Percentiles rank a stretch among this genome's conserved stretches.
Conservation (phyloP, 2,888 invertebrate genomes). For the Scrobipalpa costella region DNA sequence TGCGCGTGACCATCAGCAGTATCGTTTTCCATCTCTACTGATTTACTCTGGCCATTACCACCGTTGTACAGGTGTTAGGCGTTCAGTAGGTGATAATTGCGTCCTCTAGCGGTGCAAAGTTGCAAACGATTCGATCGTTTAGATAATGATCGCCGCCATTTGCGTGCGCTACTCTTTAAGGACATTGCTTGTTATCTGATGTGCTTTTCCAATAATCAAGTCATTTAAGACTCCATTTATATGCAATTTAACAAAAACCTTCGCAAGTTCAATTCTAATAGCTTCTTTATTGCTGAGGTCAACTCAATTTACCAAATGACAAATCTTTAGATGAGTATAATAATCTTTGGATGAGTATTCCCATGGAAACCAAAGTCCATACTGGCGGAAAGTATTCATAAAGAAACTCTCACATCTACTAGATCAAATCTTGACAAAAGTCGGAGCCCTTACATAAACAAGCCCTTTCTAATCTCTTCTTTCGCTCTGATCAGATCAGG, state of each 20-base stretch:
- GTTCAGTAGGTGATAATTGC: conserved; percentile 55
- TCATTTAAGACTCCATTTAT: conserved; percentile 6
- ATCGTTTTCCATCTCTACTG: conserved; percentile 39
- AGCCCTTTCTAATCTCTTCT: conserved; percentile 34
- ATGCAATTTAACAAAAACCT: conserved; percentile 4
- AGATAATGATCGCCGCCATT: conserved; percentile 62
- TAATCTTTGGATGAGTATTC: not conserved
- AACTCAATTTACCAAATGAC: not conserved
- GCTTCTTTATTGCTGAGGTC: not conserved
- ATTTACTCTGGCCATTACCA: conserved; percentile 50
- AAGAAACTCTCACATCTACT: conserved; percentile 1
- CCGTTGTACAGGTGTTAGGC: conserved; percentile 56
- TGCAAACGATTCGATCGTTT: conserved; percentile 57
- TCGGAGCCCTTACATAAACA: conserved; percentile 9
- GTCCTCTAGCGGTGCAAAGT: conserved; percentile 52
- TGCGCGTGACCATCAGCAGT: conserved; percentile 41
- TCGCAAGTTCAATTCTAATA: not conserved
- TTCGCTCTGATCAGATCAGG: conserved; percentile 33
- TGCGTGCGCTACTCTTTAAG: conserved; percentile 43
- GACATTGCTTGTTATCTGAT: conserved; percentile 18
- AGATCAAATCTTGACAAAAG: conserved; percentile 27
- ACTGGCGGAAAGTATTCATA: not conserved
- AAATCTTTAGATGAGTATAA: too few relatives aligned
- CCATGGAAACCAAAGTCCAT: not conserved
- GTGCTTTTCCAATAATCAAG: conserved; percentile 15